Base-by-base conservation (phyloP, 1,140 invertebrate species). In the Penaeus japonicus region DNA sequence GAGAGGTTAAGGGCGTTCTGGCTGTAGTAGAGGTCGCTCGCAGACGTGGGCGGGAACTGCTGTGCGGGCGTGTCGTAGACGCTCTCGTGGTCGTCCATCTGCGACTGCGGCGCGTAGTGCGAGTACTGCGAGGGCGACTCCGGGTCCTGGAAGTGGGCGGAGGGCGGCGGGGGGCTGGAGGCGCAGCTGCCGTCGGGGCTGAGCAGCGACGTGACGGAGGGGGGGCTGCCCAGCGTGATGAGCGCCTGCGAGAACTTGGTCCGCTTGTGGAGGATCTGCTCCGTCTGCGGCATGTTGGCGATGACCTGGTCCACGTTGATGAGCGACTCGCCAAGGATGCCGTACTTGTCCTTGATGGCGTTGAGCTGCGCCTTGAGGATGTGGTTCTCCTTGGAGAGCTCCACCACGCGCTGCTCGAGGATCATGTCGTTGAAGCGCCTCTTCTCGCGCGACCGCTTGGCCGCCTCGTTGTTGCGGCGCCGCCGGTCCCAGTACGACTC, bases 401-500 rank as follows among this genome's bases (percentile, higher is more conserved):
- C 97, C 80, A 98, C 95, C 22, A 99, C 98, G 54, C 97, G 94
- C 91, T 97, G 97, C 92, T 99, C 98, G 17, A 99, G 93, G 0
- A 98, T 97, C 96, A 99, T 98, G 92, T 99, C 98, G 92, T 99
- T 99, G 93, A 98, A 96, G 18, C 98, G 95, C 24, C 98, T 94
- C 93, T 99, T 99, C 92, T 99, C 98, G 1, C 98, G 94, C 2
- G 97, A 99, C 7, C 98, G 93, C 92, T 98, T 97, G 39, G 97
- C 98, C 0, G 98, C 97, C 92, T 99, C 98, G 93, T 99, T 99
- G 93, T 99, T 99, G 53, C 98, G 95, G 62, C 97, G 94, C 62
- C 98, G 94, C 47, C 98, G 94, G 92, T 99, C 98, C 98, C 98
- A 99, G 93, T 99, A 99, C 91, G 96, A 97, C 91, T 98, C 97